Conservation (phyloP, 2,113 vertebrate species). For the Dromas ardeola region DNA sequence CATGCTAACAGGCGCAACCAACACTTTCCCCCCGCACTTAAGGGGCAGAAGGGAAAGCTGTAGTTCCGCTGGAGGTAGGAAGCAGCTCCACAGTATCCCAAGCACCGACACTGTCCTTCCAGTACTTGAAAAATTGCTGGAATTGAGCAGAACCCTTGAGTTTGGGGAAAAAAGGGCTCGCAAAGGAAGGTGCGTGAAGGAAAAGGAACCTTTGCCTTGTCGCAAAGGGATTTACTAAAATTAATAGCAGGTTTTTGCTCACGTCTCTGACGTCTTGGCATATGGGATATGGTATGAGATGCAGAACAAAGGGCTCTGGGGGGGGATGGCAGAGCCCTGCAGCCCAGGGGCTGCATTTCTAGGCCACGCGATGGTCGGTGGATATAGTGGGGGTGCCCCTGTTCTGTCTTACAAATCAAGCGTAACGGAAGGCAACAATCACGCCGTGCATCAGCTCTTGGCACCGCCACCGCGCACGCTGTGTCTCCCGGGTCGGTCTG, state of each 20-base stretch:
- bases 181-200: not conserved
- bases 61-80: not conserved
- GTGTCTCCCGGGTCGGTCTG: not conserved
- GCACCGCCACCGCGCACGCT: not conserved
- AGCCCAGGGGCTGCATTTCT: not conserved
- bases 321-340: not conserved
- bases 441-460: not conserved
- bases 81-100: not conserved
- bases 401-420: not conserved
- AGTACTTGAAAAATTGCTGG: not conserved
- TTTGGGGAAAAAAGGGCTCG: fast-evolving
- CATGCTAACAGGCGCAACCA: not conserved
- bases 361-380: fast-evolving
- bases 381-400: not conserved
- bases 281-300: not conserved
- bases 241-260: not conserved
- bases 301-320: not conserved
- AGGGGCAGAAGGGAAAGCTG: not conserved
- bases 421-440: not conserved
- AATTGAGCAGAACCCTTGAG: not conserved
- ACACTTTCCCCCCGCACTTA: not conserved
- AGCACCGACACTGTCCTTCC: not conserved
- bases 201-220: not conserved
- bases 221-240: not conserved
- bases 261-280: not conserved